Conservation (phyloP, 2,888 invertebrate genomes). For the Ernsta delagoae region DNA sequence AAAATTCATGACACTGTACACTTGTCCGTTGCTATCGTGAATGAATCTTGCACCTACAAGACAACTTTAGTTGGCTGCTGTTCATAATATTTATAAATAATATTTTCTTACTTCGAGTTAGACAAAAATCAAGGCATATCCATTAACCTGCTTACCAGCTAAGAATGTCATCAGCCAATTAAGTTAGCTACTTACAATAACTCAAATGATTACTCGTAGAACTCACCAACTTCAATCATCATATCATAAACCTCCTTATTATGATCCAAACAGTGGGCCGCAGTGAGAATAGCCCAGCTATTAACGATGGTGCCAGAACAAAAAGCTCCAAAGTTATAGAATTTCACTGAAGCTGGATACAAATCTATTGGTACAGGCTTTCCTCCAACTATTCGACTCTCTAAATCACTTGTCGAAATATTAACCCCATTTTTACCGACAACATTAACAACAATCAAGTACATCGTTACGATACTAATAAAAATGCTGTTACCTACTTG, state of each 20-base stretch:
- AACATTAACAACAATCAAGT: conserved; percentile 30
- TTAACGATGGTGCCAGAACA: conserved; percentile 66
- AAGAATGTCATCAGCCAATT: too few relatives aligned
- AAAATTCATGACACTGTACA: conserved; percentile 48
- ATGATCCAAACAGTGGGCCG: conserved; percentile 66
- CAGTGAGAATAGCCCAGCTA: conserved; percentile 62
- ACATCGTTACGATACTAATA: conserved; percentile 3
- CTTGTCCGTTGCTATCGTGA: conserved; percentile 53
- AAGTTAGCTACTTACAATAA: too few relatives aligned
- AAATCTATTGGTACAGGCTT: conserved; percentile 47
- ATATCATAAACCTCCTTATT: conserved; percentile 56
- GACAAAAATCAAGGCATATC: too few relatives aligned
- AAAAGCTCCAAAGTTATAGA: conserved; percentile 60
- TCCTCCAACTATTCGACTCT: conserved; percentile 61
- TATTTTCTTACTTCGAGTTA: too few relatives aligned
- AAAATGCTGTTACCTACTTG: not conserved
- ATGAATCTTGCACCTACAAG: conserved; percentile 58
- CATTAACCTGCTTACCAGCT: too few relatives aligned
- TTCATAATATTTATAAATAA: too few relatives aligned
- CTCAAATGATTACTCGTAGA: not conserved
- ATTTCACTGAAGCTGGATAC: conserved; percentile 59
- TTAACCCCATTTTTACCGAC: conserved; percentile 17
- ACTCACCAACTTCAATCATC: conserved; percentile 61
- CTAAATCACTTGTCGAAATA: conserved; percentile 30
- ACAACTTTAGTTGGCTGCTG: too few relatives aligned